Evolutionary conservation across 2,888 invertebrate genomes (phyloP), one percentile per base, ranked within the genome.

Genomic region (Agrotis exclamationis): DNA sequence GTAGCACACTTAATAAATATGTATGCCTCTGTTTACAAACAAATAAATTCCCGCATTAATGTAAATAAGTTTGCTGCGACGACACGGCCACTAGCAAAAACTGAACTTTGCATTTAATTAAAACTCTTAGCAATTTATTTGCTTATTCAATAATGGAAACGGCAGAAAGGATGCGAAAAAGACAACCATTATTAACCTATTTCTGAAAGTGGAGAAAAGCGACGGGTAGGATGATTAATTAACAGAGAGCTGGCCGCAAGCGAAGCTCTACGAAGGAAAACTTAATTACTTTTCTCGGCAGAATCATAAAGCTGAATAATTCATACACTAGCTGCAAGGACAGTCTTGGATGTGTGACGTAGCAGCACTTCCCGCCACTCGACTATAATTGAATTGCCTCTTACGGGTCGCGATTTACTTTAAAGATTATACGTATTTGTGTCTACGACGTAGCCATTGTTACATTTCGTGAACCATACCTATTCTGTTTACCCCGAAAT

Each of bases 201-300:
- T 94, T 93, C 89, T 88, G 90, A 88, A 90, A 91, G 88, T 89
- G 88, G 88, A 89, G 90, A 88, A 92, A 92, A 91, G 89, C 90
- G 91, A 89, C 90, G 89, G 89, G 88, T 87, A 87, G 87, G 89
- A 93, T 94, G 92, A 94, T 94, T 94, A 93, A 94, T 94, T 94
- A 94, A 93, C 91, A 90, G 86, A 82, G 88, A 88, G 90, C 89
- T 88, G 88, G 89, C 92, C 92, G 89, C 93, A 90, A 91, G 90
- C 90, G 91, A 88, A 86, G 89, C 89, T 87, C 88, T 85, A 85
- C 89, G 86, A 90, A 92, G 90, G 92, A 92, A 93, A 93, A 93
- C 91, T 93, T 94, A 94, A 94, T 94, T 95, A 94, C 91, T 93
- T 94, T 94, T 92, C 93, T 93, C 91, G 83, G 88, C 85, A 87